A percentile compares a stretch with the other conserved stretches of the same genome.
These are phyloP conservation scores for Amorpha juglandis DNA, from an alignment of 2,888 invertebrate species.

Conservation along the genomic window DNA sequence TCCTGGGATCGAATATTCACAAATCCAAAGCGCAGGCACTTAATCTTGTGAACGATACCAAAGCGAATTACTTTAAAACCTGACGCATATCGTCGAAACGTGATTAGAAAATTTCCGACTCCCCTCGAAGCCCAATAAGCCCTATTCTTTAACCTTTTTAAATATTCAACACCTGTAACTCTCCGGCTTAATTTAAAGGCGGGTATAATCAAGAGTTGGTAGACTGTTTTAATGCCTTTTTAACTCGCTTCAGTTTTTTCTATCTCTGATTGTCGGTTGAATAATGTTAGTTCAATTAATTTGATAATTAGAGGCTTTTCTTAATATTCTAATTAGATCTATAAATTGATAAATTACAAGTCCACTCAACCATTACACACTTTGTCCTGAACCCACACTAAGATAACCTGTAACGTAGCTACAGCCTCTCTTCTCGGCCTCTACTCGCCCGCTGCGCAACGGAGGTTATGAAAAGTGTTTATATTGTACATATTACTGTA, in stretches of 20 bases:
- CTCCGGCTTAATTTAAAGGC: conserved; percentile 60
- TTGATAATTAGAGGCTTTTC: conserved; percentile 5
- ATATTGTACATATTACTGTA: too few species aligned
- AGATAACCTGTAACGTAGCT: too few species aligned
- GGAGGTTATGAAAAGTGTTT: too few species aligned
- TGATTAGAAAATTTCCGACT: conserved; percentile 40
- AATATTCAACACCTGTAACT: conserved; percentile 65
- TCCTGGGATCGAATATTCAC: conserved; percentile 22
- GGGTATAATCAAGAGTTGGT: conserved; percentile 59
- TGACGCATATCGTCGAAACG: conserved; percentile 39
- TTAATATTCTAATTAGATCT: not conserved
- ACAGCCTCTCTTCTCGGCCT: too few species aligned
- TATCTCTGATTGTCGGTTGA: conserved; percentile 16
- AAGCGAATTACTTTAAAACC: conserved; percentile 35
- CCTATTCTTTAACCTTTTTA: conserved; percentile 50
- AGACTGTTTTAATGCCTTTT: conserved; percentile 62
- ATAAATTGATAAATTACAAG: too few species aligned
- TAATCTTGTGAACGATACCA: conserved; percentile 28
- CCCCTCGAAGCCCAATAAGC: conserved; percentile 14
- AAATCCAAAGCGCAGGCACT: conserved; percentile 27
- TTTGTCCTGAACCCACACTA: too few species aligned
- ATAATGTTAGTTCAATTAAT: conserved; percentile 3
- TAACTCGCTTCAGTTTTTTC: conserved; percentile 45
- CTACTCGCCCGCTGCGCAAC: too few species aligned
- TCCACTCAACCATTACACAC: too few species aligned